Conservation (phyloP, 2,888 invertebrate genomes). For the Polydrusus pterygomalis region DNA sequence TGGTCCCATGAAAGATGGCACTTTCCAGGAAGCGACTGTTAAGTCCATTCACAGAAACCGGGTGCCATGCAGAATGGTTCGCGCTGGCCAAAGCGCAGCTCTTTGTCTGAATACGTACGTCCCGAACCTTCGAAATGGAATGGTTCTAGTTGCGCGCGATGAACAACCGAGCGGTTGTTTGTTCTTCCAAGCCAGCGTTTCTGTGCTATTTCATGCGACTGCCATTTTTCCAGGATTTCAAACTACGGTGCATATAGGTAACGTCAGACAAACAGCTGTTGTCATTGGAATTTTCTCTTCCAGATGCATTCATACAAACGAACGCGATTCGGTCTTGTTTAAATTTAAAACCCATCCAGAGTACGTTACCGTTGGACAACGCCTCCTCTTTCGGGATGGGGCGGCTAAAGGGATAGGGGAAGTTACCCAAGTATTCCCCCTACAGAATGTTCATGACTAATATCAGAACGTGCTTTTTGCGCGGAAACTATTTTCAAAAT, state of each 20-base stretch:
- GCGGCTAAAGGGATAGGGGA: constrained; percentile 90
- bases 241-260: constrained; percentile 96
- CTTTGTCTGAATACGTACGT: constrained; percentile 80
- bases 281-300: constrained; percentile 84
- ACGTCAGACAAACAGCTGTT: constrained; percentile 95
- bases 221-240: constrained; percentile 90
- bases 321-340: constrained; percentile 90
- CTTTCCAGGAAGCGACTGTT: constrained; percentile 85
- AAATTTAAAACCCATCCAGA: constrained; percentile 93
- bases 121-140: constrained; percentile 84
- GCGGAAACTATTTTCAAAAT: neutral
- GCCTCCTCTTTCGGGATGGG: constrained; percentile 89
- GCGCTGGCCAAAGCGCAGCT: constrained; percentile 94
- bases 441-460: constrained; percentile 50
- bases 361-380: constrained; percentile 85
- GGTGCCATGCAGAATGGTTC: constrained; percentile 90
- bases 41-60: constrained; percentile 94
- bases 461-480: neutral
- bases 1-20: constrained; percentile 85
- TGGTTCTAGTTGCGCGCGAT: constrained; percentile 83
- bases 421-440: constrained; percentile 84
- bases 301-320: constrained; percentile 85
- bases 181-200: constrained; percentile 87
- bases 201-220: constrained; percentile 91
- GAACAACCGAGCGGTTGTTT: constrained; percentile 76